These are phyloP conservation scores for Tipula helvola DNA, from an alignment of 2,888 invertebrate species.

Conservation along the genomic window DNA sequence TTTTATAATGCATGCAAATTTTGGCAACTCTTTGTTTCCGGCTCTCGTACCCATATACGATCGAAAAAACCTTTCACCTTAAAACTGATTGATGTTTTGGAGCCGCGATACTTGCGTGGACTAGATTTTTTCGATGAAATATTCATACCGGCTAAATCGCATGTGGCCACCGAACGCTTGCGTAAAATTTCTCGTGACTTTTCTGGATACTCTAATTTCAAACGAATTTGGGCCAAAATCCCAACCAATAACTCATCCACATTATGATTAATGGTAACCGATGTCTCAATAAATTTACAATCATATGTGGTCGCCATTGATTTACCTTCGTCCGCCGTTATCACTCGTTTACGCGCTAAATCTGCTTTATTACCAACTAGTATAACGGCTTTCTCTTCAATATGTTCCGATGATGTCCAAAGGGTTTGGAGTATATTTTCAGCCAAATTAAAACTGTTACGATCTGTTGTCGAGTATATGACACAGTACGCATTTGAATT, in stretches of 20 bases:
- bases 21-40: constrained; percentile 84
- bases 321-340: constrained; percentile 87
- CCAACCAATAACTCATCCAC: constrained; percentile 94
- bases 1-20: constrained; percentile 59
- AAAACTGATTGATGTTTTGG: constrained; percentile 39
- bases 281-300: constrained; percentile 95
- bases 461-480: constrained; percentile 87
- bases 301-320: constrained; percentile 81
- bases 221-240: constrained; percentile 79
- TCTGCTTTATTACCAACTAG: constrained; percentile 92
- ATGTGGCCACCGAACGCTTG: neutral
- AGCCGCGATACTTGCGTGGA: constrained; percentile 36
- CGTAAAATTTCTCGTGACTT: constrained; percentile 36
- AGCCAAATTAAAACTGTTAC: constrained; percentile 65
- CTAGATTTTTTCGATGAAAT: constrained; percentile 19
- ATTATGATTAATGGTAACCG: constrained; percentile 93
- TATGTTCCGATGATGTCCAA: constrained; percentile 70
- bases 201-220: constrained; percentile 62
- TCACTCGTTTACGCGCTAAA: constrained; percentile 70
- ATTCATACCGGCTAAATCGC: neutral
- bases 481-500: constrained; percentile 87
- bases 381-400: constrained; percentile 74
- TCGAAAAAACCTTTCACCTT: constrained; percentile 69
- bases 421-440: constrained; percentile 71
- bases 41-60: constrained; percentile 78